Evolutionary conservation across 2,113 vertebrate species (phyloP).

Genomic region (Hipposideros armiger): DNA sequence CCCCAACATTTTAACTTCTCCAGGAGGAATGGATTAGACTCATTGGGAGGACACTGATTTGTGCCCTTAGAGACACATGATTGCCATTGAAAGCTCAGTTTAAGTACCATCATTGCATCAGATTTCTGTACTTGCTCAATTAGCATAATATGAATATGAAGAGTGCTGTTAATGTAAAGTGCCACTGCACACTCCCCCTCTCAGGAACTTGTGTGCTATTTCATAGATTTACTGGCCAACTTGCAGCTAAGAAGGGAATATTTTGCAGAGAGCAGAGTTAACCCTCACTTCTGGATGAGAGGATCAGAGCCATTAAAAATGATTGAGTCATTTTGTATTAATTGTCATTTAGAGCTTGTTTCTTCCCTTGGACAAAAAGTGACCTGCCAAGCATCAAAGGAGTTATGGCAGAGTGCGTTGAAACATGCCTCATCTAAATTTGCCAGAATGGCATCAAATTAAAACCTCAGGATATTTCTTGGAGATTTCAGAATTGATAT

Average conservation of each 20-base stretch:
- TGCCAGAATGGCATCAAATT: conserved; percentile 19
- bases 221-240: neutral
- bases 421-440: conserved; percentile 47
- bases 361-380: conserved; percentile 58
- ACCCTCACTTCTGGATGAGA: conserved; percentile 61
- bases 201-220: neutral
- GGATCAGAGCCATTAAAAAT: conserved; percentile 63
- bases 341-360: conserved; percentile 70
- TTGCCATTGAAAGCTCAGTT: conserved; percentile 68
- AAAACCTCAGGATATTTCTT: conserved; percentile 20
- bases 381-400: conserved; percentile 47
- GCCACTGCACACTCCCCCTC: neutral
- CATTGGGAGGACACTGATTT: conserved; percentile 45
- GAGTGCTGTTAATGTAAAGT: conserved; percentile 65
- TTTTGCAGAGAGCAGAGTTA: conserved; percentile 54
- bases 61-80: conserved; percentile 67
- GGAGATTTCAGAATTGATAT: conserved; percentile 7
- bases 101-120: conserved; percentile 67
- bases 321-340: conserved; percentile 63
- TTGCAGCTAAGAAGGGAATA: neutral
- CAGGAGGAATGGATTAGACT: conserved; percentile 45
- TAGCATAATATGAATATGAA: conserved; percentile 78
- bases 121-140: conserved; percentile 69
- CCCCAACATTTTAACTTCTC: conserved; percentile 67
- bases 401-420: neutral